Evolutionary conservation across 2,888 invertebrate species (phyloP), one percentile per base, ranked within the genome.

Genomic region (Meandrusa payeni): DNA sequence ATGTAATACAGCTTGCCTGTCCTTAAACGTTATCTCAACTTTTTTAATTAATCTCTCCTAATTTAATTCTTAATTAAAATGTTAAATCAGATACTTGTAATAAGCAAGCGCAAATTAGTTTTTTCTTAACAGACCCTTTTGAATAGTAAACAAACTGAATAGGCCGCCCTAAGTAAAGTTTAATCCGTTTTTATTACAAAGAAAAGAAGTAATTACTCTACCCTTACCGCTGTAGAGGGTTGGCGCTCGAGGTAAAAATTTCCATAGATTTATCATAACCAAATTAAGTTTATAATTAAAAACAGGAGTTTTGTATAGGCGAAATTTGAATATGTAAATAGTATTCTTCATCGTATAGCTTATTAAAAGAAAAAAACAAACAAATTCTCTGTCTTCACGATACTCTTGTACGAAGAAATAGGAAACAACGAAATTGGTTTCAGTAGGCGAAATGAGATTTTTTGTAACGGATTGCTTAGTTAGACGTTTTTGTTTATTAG

Each of bases 201-300:
- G 86, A 86, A 87, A 86, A 86, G 82, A 87, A 86, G 86, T 86
- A 87, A 87, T 87, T 87, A 85, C 83, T 81, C 78, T 83, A 79
- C 85, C 85, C 80, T 82, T 83, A 78, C 76, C 75, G 71, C 69
- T 77, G 74, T 76, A 79, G 83, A 85, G 83, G 85, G 83, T 76
- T 76, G 75, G 69, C 74, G 64, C 76, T 64, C 67, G 81, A 87
- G 85, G 83, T 85, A 79, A 78, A 83, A 85, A 87, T 86, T 86
- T 85, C 86, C 86, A 87, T 87, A 86, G 86, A 86, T 86, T 87
- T 87, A 87, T 86, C 86, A 86, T 86, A 86, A 87, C 77, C 76
- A 86, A 87, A 87, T 87, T 86, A 86, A 86, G 82, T 86, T 86
- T 86, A 85, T 87, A 87, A 87, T 87, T 87, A 87, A 86, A 86